Percentiles rank a stretch among this genome's conserved stretches.
phyloP scores from a whole-genome alignment of 2,888 invertebrate species.

The Oxycera nigricornis region DNA sequence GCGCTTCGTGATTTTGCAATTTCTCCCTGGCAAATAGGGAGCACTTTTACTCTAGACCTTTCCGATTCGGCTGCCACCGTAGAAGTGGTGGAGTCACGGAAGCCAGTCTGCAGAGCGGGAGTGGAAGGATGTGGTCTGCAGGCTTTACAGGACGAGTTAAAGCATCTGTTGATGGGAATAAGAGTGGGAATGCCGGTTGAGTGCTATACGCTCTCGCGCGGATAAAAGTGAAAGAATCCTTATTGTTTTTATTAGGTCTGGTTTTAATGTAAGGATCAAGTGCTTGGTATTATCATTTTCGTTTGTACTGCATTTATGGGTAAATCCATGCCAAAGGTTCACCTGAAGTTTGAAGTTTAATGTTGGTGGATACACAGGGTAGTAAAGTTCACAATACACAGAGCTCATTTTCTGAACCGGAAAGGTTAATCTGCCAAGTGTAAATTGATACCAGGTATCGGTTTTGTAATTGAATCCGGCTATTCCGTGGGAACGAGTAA shows the following conservation, averaged over 20 bases:
- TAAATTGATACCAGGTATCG: too few species aligned
- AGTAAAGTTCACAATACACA: too few species aligned
- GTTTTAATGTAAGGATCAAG: not conserved
- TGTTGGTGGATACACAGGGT: not conserved
- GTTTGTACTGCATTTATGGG: not conserved
- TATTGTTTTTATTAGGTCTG: not conserved
- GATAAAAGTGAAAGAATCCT: not conserved
- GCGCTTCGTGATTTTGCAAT: not conserved
- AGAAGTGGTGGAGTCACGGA: not conserved
- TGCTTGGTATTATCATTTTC: not conserved
- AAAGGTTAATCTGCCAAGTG: too few species aligned
- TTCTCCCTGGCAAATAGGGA: not conserved
- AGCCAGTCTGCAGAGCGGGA: not conserved
- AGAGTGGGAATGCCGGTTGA: not conserved
- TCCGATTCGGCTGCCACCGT: not conserved
- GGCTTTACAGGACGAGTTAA: not conserved
- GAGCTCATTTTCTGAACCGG: too few species aligned
- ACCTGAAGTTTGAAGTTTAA: too few species aligned
- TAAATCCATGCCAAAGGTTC: too few species aligned
- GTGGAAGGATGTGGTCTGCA: not conserved
- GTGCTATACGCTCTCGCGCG: not conserved
- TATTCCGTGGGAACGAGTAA: too few species aligned
- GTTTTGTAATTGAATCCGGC: too few species aligned
- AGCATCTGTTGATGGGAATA: conserved; percentile 20
- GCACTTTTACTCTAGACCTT: not conserved